phyloP scores from a whole-genome alignment of 2,113 vertebrate genomes.

The Engraulis encrasicolus region DNA sequence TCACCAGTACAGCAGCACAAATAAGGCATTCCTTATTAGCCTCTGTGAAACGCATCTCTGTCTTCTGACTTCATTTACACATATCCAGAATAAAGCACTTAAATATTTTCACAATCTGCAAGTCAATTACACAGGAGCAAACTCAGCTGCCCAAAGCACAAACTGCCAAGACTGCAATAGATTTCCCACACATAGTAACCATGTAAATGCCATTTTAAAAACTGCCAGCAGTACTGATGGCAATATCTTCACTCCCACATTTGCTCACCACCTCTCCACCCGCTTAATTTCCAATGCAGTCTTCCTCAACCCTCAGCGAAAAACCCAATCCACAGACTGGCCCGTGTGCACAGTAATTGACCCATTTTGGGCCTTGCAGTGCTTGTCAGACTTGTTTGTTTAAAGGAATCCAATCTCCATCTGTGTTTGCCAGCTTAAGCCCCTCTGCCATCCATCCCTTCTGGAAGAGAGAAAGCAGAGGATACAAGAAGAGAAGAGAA shows the following conservation, averaged over 20 bases:
- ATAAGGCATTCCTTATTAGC: too few relatives aligned
- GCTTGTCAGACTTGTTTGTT: slow-evolving; percentile 47
- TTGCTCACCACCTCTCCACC: background rate
- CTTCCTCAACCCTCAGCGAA: background rate
- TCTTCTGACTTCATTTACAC: background rate
- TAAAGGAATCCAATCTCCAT: slow-evolving; percentile 45
- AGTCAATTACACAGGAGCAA: background rate
- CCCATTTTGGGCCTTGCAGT: slow-evolving; percentile 21
- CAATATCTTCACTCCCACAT: background rate
- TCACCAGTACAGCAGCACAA: too few relatives aligned
- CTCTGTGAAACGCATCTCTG: background rate
- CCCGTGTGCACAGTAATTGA: slow-evolving; percentile 1
- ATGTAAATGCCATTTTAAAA: background rate
- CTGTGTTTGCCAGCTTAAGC: slow-evolving; percentile 32
- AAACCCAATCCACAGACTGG: background rate
- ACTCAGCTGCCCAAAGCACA: too few relatives aligned
- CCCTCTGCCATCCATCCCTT: background rate
- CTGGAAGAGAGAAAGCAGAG: background rate
- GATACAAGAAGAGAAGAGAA: background rate
- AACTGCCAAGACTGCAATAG: too few relatives aligned
- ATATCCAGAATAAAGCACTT: background rate
- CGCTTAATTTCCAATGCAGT: background rate
- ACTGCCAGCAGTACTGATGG: background rate
- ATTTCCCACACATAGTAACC: background rate
- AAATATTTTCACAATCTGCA: too few relatives aligned